These are phyloP conservation scores for Panurus biarmicus DNA, from an alignment of 2,113 vertebrate species.

Conservation along the genomic window DNA sequence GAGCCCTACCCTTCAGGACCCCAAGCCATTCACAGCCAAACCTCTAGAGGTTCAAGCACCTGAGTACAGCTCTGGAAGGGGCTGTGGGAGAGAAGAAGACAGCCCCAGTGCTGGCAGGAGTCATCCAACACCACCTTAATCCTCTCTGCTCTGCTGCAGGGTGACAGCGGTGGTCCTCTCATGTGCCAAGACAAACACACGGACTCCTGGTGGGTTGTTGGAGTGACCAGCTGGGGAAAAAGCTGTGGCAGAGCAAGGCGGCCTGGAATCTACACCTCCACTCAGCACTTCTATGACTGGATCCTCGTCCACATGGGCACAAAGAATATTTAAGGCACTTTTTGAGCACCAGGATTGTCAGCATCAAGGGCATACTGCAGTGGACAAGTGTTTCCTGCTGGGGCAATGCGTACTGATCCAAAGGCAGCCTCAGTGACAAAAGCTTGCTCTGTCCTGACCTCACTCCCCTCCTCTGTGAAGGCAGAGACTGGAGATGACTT, in stretches of 20 bases:
- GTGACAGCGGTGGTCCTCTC: neutral
- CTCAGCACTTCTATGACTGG: neutral
- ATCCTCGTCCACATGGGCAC: neutral
- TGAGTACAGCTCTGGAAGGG: neutral
- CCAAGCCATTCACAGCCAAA: fast-evolving
- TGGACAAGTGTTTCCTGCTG: too few relatives aligned
- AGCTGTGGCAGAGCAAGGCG: neutral
- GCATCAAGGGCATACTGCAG: too few relatives aligned
- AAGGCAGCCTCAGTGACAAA: too few relatives aligned
- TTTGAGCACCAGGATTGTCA: too few relatives aligned
- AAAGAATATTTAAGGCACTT: neutral
- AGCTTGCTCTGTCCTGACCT: neutral
- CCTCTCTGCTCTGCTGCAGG: neutral
- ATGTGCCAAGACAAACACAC: neutral
- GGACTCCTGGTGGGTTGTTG: neutral
- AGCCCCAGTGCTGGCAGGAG: fast-evolving
- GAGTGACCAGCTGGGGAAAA: neutral
- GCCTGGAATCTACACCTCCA: neutral
- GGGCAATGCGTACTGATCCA: too few relatives aligned
- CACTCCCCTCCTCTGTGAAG: fast-evolving
- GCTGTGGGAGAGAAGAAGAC: neutral
- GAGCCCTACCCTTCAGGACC: fast-evolving
- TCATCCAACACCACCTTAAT: neutral
- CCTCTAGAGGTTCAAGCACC: too few relatives aligned
- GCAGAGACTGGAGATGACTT: neutral